A percentile compares a stretch with the other conserved stretches of the same genome.
Conservation (phyloP, 1,140 invertebrate genomes). For the Solen grandis region DNA sequence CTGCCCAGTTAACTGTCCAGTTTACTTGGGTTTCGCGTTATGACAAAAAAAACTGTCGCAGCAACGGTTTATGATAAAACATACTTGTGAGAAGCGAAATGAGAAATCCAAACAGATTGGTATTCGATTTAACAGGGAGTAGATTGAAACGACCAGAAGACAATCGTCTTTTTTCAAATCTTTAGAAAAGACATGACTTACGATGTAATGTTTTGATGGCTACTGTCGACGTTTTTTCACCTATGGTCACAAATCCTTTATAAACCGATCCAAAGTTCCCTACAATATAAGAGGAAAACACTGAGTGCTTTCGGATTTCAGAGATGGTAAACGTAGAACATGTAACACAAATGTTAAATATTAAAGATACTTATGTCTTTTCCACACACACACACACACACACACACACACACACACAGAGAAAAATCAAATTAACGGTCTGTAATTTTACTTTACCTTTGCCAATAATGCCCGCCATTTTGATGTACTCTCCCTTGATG, state of each 20-base stretch:
- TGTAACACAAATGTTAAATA: not conserved
- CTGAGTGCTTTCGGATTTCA: not conserved
- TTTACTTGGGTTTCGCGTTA: too few species aligned
- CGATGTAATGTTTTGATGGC: not conserved
- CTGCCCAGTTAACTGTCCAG: too few species aligned
- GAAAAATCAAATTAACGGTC: too few species aligned
- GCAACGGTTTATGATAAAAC: too few species aligned
- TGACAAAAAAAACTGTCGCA: too few species aligned
- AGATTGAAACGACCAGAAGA: too few species aligned
- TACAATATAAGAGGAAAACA: not conserved
- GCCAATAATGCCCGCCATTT: not conserved
- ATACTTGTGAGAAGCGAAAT: too few species aligned
- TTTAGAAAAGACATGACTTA: too few species aligned
- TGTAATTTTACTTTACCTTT: not conserved
- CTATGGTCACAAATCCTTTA: not conserved
- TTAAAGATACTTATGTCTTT: not conserved
- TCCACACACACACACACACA: not conserved
- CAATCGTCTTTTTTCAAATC: too few species aligned
- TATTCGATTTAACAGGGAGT: too few species aligned
- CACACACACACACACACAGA: not conserved
- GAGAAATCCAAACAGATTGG: too few species aligned
- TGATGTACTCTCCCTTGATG: not conserved
- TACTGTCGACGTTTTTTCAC: not conserved
- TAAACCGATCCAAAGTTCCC: not conserved
- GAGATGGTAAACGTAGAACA: not conserved